Conservation (phyloP, 2,113 vertebrate genomes). For the Solea senegalensis region DNA sequence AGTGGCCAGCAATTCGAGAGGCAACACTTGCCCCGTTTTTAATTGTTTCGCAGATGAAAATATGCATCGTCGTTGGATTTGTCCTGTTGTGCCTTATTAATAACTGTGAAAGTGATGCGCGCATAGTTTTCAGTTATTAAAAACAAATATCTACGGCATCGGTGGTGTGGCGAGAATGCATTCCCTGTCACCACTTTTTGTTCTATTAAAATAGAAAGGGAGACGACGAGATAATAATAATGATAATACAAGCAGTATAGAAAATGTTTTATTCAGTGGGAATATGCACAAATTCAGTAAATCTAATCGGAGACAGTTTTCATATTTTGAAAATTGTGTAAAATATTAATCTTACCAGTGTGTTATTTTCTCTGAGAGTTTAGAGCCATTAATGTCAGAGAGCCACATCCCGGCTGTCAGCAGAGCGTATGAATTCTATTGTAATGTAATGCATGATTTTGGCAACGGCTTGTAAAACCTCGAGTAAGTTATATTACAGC, state of each 20-base stretch:
- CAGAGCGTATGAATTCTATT: slow-evolving; percentile 48
- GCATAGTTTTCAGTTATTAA: not conserved
- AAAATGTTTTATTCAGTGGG: slow-evolving; percentile 17
- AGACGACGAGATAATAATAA: not conserved
- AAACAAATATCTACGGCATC: not conserved
- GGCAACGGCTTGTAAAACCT: slow-evolving; percentile 48
- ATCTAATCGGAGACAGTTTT: slow-evolving; percentile 46
- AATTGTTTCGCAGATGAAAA: slow-evolving; percentile 41
- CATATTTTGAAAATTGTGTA: slow-evolving; percentile 29
- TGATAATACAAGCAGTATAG: not conserved
- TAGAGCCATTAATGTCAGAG: slow-evolving; percentile 53
- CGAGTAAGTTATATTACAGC: slow-evolving; percentile 31
- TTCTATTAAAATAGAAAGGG: not conserved
- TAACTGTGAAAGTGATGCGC: slow-evolving; percentile 52
- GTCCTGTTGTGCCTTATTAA: slow-evolving; percentile 16
- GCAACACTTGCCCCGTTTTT: slow-evolving; percentile 31
- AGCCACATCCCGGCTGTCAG: slow-evolving; percentile 46
- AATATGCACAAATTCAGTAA: slow-evolving; percentile 31
- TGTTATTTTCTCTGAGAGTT: slow-evolving; percentile 53
- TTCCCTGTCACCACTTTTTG: not conserved
- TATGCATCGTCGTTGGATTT: slow-evolving; percentile 8
- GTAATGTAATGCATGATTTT: slow-evolving; percentile 43
- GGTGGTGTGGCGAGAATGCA: too few species aligned
- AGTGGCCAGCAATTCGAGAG: slow-evolving; percentile 46
- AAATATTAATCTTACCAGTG: slow-evolving; percentile 38